A percentile compares a stretch with the other conserved stretches of the same genome.
These are phyloP conservation scores for Gymnoscelis rufifasciata DNA, from an alignment of 2,888 invertebrate species.

Conservation along the genomic window DNA sequence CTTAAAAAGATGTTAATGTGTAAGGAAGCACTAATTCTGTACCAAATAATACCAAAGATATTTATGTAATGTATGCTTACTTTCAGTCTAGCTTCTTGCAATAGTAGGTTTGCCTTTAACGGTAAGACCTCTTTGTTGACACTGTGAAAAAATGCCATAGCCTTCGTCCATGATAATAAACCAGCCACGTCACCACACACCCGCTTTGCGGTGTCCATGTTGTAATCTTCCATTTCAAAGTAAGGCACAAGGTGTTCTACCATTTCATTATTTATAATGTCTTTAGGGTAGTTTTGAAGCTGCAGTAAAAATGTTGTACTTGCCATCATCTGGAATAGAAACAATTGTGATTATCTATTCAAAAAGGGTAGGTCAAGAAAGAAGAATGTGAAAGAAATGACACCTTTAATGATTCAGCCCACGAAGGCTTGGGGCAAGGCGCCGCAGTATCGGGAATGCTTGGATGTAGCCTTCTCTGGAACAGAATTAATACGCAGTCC, in stretches of 20 bases:
- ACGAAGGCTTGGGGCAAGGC: constrained; percentile 94
- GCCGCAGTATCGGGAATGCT: constrained; percentile 89
- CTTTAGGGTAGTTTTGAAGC: constrained; percentile 96
- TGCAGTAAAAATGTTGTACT: constrained; percentile 94
- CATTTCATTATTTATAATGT: constrained; percentile 98
- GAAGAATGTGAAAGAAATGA: too few relatives aligned
- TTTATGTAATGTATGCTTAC: too few relatives aligned
- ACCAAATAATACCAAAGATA: too few relatives aligned
- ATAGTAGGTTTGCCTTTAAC: constrained; percentile 92
- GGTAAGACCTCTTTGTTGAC: constrained; percentile 98
- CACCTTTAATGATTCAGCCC: constrained; percentile 96
- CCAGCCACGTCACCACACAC: constrained; percentile 99
- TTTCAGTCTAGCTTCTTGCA: constrained; percentile 94
- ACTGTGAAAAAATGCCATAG: constrained; percentile 96
- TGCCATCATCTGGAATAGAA: constrained; percentile 87
- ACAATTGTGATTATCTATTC: too few relatives aligned
- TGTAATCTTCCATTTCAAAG: constrained; percentile 97
- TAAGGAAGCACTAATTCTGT: not conserved
- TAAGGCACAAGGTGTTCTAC: constrained; percentile 95
- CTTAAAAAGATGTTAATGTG: constrained; percentile 46
- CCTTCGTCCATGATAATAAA: constrained; percentile 96
- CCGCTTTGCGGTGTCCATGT: constrained; percentile 96
- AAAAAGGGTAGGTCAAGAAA: too few relatives aligned
- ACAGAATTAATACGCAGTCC: constrained; percentile 96
- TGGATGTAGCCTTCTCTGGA: constrained; percentile 92